These are phyloP conservation scores for Papilio aristodemus DNA, from an alignment of 1,140 invertebrate genomes.

Conservation along the genomic window DNA sequence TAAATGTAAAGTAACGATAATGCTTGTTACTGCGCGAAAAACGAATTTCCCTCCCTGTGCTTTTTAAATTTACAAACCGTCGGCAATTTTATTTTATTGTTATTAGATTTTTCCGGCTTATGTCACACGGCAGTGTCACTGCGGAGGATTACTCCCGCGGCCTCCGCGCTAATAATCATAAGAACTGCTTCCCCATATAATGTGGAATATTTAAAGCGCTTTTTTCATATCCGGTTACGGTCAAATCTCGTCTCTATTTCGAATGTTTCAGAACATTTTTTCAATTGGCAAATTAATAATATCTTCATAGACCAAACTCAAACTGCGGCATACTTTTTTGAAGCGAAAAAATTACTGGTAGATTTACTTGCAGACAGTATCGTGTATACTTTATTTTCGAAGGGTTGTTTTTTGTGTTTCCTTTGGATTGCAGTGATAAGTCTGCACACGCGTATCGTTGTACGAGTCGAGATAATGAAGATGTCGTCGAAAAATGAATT, in stretches of 20 bases:
- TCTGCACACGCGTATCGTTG: conserved; percentile 31
- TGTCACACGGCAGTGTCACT: conserved; percentile 73
- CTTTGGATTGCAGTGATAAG: conserved; percentile 40
- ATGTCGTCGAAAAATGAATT: conserved; percentile 72
- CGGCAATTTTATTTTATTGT: conserved; percentile 80
- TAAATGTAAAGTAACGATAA: conserved; percentile 77
- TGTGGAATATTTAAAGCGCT: conserved; percentile 76
- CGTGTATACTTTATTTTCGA: conserved; percentile 12
- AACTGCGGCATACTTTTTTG: conserved; percentile 47
- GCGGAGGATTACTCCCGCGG: conserved; percentile 75
- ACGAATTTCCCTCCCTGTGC: conserved; percentile 75
- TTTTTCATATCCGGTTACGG: conserved; percentile 45
- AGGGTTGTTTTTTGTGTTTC: conserved; percentile 43
- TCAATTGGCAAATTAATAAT: conserved; percentile 39
- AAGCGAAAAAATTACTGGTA: conserved; percentile 36
- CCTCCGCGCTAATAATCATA: conserved; percentile 78
- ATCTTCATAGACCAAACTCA: conserved; percentile 51
- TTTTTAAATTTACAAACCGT: conserved; percentile 78
- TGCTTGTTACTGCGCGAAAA: conserved; percentile 71
- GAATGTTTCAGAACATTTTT: conserved; percentile 43
- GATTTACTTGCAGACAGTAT: conserved; percentile 8
- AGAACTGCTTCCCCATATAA: conserved; percentile 78
- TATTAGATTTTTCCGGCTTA: conserved; percentile 80
- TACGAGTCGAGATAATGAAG: conserved; percentile 71
- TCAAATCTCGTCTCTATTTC: conserved; percentile 39